Conservation (phyloP, 2,888 invertebrate genomes). For the Caenorhabditis sp. region DNA sequence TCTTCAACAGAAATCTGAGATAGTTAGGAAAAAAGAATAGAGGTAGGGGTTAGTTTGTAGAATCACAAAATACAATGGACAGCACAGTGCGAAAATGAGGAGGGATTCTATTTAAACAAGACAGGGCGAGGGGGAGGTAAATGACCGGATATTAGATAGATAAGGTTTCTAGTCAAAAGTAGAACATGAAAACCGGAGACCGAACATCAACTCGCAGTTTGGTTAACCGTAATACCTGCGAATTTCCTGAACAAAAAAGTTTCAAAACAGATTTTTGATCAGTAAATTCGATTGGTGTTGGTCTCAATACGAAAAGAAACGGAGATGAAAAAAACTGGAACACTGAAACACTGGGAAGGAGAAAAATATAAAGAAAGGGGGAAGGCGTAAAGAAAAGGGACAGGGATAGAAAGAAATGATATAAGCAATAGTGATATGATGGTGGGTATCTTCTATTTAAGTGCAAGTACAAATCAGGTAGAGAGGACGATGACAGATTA, state of each 20-base stretch:
- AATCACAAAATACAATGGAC: constrained; percentile 53
- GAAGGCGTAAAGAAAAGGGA: neutral
- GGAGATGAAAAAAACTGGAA: no score
- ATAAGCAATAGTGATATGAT: constrained; percentile 66
- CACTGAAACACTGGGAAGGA: neutral
- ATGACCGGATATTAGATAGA: constrained; percentile 40
- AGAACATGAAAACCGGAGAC: constrained; percentile 61
- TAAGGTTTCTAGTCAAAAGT: constrained; percentile 40
- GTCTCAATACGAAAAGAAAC: constrained; percentile 29
- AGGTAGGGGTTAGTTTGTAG: constrained; percentile 43
- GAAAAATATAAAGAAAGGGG: neutral
- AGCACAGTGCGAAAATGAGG: constrained; percentile 12
- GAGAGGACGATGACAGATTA: neutral
- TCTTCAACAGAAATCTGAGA: constrained; percentile 46
- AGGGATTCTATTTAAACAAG: no score
- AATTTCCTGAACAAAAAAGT: neutral
- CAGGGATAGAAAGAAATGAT: constrained; percentile 19
- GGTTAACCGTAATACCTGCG: constrained; percentile 51
- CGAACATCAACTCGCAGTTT: constrained; percentile 60
- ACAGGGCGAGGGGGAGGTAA: neutral
- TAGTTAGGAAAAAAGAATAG: constrained; percentile 30
- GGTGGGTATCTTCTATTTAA: constrained; percentile 38
- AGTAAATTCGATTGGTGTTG: constrained; percentile 30
- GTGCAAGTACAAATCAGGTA: constrained; percentile 13
- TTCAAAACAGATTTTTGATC: neutral